Conservation (phyloP, 1,140 invertebrate genomes). For the Atopsyche davidsoni region DNA sequence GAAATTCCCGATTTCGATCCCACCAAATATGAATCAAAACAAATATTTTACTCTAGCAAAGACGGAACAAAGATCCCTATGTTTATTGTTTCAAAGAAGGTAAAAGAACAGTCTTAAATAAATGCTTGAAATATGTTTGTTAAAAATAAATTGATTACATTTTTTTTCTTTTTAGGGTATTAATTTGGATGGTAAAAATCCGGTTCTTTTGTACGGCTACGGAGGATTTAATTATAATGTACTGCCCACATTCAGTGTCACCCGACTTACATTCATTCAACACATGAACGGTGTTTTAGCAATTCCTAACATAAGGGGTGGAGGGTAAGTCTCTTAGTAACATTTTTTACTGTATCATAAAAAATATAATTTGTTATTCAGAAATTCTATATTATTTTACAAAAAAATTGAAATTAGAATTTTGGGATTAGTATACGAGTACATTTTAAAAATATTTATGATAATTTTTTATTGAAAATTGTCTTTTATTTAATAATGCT, state of each 20-base stretch:
- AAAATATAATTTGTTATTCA: no score
- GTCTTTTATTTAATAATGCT: no score
- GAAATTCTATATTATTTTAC: no score
- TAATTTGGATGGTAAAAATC: constrained; percentile 62
- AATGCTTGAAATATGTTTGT: constrained; percentile 2
- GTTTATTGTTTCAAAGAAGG: constrained; percentile 89
- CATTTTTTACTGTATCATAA: constrained; percentile 42
- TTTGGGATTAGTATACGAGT: no score
- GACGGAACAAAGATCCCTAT: constrained; percentile 96
- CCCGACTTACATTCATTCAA: constrained; percentile 82
- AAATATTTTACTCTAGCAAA: constrained; percentile 92
- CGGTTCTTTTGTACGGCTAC: constrained; percentile 90
- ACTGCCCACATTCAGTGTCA: constrained; percentile 78
- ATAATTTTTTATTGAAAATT: no score
- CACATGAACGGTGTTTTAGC: constrained; percentile 85
- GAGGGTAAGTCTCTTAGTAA: constrained; percentile 61
- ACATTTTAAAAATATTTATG: no score
- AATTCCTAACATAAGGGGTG: constrained; percentile 91
- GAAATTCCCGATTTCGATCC: constrained; percentile 80
- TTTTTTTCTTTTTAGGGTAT: constrained; percentile 47
- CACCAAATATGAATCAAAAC: constrained; percentile 73
- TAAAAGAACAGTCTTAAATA: constrained; percentile 36
- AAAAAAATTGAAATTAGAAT: no score
- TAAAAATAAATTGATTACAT: constrained; percentile 8
- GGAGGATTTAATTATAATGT: constrained; percentile 95